phyloP scores from a whole-genome alignment of 1,140 invertebrate genomes.

The Thaumatotibia leucotreta region DNA sequence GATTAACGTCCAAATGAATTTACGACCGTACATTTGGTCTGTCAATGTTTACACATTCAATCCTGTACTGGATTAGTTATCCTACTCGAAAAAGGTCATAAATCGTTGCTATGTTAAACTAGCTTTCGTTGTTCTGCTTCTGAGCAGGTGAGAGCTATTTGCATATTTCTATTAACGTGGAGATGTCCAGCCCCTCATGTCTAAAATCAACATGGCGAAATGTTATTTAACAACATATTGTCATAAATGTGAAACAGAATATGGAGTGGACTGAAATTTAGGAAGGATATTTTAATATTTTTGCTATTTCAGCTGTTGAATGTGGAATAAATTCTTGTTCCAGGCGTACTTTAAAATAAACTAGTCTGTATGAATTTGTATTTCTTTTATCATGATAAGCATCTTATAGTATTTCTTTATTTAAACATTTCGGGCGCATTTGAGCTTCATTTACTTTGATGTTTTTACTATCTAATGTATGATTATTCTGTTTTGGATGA shows the following conservation, averaged over 20 bases:
- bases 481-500: too few species aligned
- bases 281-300: not conserved
- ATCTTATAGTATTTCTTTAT: too few species aligned
- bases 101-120: not conserved
- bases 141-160: conserved; percentile 29
- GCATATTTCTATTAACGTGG: conserved; percentile 54
- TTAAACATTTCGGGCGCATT: too few species aligned
- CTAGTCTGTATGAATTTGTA: too few species aligned
- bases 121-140: not conserved
- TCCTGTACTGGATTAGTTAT: conserved; percentile 55
- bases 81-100: conserved; percentile 21
- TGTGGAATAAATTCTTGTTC: too few species aligned
- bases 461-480: too few species aligned
- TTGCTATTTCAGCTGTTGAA: too few species aligned
- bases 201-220: conserved; percentile 37
- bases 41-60: conserved; percentile 46
- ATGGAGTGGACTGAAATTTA: not conserved
- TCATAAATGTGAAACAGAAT: not conserved
- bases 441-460: too few species aligned
- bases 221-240: conserved; percentile 13
- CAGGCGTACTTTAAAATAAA: too few species aligned
- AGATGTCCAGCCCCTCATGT: conserved; percentile 14
- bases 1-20: conserved; percentile 17
- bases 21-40: conserved; percentile 31
- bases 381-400: too few species aligned